Percentiles rank a stretch among this genome's conserved stretches.
phyloP scores from a whole-genome alignment of 2,113 vertebrate genomes.

The Hiodon alosoides region DNA sequence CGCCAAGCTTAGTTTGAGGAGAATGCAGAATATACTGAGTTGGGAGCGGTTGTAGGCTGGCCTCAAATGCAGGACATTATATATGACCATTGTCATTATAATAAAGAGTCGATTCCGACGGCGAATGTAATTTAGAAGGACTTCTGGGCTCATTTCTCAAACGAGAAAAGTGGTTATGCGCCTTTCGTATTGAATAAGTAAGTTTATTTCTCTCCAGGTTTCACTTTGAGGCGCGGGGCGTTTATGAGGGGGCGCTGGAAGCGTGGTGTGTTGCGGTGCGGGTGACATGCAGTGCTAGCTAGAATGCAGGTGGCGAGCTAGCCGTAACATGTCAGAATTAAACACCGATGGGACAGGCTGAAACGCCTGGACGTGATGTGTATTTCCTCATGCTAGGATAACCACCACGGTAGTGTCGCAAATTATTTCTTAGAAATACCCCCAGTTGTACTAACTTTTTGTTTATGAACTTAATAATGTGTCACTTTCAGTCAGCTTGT shows the following conservation, averaged over 20 bases:
- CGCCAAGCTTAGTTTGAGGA: conserved; percentile 55
- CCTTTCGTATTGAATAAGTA: conserved; percentile 22
- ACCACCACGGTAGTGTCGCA: background rate
- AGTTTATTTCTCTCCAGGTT: conserved; percentile 16
- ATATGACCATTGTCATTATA: background rate
- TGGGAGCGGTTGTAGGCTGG: conserved; percentile 16
- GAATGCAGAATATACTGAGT: conserved; percentile 23
- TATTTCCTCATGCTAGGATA: conserved; percentile 42
- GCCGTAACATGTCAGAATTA: background rate
- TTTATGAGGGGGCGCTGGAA: conserved; percentile 2
- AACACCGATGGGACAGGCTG: background rate
- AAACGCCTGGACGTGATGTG: background rate
- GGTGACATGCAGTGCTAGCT: background rate
- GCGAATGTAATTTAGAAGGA: conserved; percentile 34
- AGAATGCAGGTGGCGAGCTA: background rate
- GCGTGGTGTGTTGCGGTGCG: background rate
- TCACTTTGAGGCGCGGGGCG: conserved; percentile 10
- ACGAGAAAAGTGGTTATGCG: background rate
- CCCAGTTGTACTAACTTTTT: background rate
- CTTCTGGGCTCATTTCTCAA: conserved; percentile 25
- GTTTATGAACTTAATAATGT: background rate
- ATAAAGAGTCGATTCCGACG: conserved; percentile 13
- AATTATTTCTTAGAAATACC: background rate
- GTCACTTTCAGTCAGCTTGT: background rate
- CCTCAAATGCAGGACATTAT: conserved; percentile 9